phyloP scores from a whole-genome alignment of 2,888 invertebrate genomes.

The Cheilosia soror region DNA sequence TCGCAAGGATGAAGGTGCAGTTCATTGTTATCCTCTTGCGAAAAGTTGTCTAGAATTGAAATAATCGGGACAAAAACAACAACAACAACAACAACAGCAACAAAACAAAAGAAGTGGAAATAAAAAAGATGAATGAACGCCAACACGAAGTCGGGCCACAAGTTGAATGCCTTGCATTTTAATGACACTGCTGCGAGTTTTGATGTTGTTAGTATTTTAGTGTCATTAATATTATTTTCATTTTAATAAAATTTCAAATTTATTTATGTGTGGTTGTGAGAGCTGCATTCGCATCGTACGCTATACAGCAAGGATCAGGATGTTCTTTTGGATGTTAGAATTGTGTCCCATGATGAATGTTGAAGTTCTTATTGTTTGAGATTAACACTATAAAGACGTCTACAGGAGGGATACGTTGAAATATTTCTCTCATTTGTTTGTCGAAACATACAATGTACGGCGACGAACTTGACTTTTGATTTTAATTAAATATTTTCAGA shows the following conservation, averaged over 20 bases:
- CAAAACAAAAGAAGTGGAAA: neutral
- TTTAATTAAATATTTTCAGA: too few relatives aligned
- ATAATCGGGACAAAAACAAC: conserved; percentile 43
- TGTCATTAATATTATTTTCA: conserved; percentile 52
- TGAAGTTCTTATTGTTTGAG: conserved; percentile 32
- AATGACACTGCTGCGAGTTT: conserved; percentile 49
- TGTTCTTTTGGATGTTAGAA: conserved; percentile 32
- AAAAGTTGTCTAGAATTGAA: conserved; percentile 61
- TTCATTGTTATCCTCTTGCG: conserved; percentile 61
- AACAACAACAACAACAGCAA: conserved; percentile 1
- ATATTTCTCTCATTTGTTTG: neutral
- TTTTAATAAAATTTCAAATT: conserved; percentile 41
- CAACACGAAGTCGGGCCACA: conserved; percentile 50
- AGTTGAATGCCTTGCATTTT: conserved; percentile 73
- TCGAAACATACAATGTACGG: neutral
- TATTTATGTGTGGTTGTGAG: conserved; percentile 3
- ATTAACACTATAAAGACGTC: conserved; percentile 5
- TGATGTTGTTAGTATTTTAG: conserved; percentile 48
- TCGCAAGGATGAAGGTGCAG: conserved; percentile 50
- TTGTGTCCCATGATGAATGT: conserved; percentile 30
- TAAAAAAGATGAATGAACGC: conserved; percentile 60
- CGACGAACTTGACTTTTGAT: too few relatives aligned
- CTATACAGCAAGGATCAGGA: conserved; percentile 17
- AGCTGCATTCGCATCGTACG: neutral
- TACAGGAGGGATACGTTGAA: neutral